These are phyloP conservation scores for Scomber scombrus DNA, from an alignment of 2,113 vertebrate species.

Conservation along the genomic window DNA sequence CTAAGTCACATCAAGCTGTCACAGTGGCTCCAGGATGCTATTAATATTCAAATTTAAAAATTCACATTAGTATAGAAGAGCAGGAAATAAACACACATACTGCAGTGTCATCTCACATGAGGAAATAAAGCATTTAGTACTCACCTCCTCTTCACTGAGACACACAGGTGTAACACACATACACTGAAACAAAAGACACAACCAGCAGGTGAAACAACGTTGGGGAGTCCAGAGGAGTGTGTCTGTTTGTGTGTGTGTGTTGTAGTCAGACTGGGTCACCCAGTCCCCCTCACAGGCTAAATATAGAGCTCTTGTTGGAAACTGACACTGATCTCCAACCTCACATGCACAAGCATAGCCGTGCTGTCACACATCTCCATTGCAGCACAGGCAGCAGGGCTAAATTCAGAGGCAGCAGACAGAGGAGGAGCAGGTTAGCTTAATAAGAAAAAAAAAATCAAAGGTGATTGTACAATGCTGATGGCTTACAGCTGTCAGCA, in stretches of 20 bases:
- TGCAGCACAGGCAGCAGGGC: constrained; percentile 49
- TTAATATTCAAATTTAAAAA: not conserved
- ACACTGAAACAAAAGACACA: not conserved
- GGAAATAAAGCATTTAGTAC: constrained; percentile 22
- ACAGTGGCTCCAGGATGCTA: not conserved
- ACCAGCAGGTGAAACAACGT: constrained; percentile 24
- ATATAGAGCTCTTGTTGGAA: constrained; percentile 78
- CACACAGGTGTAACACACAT: constrained; percentile 3
- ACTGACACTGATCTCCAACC: constrained; percentile 61
- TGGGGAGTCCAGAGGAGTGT: constrained; percentile 20
- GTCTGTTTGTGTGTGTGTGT: constrained; percentile 20
- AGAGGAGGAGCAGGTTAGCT: constrained; percentile 9
- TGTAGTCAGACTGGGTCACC: constrained; percentile 44
- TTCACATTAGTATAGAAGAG: not conserved
- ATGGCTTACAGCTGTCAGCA: no score
- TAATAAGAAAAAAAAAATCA: no score
- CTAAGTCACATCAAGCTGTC: not conserved
- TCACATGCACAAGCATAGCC: constrained; percentile 35
- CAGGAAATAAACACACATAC: not conserved
- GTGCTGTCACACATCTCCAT: constrained; percentile 33
- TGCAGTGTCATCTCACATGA: not conserved
- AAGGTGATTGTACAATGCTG: no score
- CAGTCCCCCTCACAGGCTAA: constrained; percentile 64
- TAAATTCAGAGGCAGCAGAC: constrained; percentile 55
- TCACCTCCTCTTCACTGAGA: constrained; percentile 35